Conservation (phyloP, 2,888 invertebrate species). For the Cryptocephalus moraei region DNA sequence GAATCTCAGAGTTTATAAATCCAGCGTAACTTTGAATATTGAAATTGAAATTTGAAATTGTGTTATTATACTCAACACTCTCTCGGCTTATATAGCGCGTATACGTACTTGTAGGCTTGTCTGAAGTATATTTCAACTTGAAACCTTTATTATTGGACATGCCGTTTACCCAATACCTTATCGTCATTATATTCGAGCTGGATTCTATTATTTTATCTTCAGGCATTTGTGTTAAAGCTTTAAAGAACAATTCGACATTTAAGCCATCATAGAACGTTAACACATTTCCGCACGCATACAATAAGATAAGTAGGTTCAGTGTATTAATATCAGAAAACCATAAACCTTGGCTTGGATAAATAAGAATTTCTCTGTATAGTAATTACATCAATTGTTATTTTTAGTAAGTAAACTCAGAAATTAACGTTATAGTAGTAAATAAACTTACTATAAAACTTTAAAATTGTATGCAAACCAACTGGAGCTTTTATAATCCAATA, state of each 20-base stretch:
- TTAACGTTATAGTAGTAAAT: conserved; percentile 15
- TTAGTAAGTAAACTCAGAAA: no score
- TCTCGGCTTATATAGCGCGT: no score
- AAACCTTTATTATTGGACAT: conserved; percentile 53
- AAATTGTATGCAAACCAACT: conserved; percentile 59
- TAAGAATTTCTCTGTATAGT: no score
- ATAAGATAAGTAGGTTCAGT: no score
- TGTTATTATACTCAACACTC: no score
- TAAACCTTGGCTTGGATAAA: conserved; percentile 26
- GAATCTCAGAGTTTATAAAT: no score
- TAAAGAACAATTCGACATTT: conserved; percentile 10
- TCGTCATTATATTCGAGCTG: conserved; percentile 50
- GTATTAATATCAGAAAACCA: no score
- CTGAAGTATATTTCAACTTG: conserved; percentile 55
- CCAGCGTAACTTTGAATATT: no score
- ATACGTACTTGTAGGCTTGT: conserved; percentile 46
- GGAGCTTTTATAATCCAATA: conserved; percentile 68
- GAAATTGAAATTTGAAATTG: no score
- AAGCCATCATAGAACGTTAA: conserved; percentile 46
- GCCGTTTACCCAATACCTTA: conserved; percentile 44
- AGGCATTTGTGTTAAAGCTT: not conserved
- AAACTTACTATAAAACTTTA: conserved; percentile 65
- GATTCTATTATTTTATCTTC: conserved; percentile 44
- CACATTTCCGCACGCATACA: conserved; percentile 50
- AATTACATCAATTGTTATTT: no score